These are phyloP conservation scores for Campaea margaritaria DNA, from an alignment of 2,888 invertebrate species.

Conservation along the genomic window DNA sequence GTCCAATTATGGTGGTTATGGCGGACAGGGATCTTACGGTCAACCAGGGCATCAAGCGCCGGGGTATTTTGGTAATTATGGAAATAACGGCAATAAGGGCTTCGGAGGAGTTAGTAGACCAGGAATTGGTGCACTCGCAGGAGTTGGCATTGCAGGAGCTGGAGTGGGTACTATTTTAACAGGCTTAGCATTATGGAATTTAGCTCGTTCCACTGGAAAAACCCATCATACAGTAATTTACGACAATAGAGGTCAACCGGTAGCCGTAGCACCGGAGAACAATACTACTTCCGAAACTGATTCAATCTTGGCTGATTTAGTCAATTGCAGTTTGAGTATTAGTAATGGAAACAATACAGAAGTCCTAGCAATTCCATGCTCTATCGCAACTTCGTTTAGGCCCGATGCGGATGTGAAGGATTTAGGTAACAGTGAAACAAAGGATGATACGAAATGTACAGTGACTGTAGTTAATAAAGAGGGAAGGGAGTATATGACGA, in stretches of 20 bases:
- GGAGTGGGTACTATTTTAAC: conserved; percentile 80
- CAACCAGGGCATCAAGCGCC: conserved; percentile 65
- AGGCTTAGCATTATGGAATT: conserved; percentile 81
- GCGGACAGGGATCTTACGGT: conserved; percentile 59
- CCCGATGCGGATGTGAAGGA: conserved; percentile 77
- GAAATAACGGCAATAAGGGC: conserved; percentile 61
- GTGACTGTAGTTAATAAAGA: conserved; percentile 75
- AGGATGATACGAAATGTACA: conserved; percentile 76
- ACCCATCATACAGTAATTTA: conserved; percentile 78
- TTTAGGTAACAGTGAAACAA: conserved; percentile 53
- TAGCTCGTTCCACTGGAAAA: conserved; percentile 76
- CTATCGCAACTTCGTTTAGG: conserved; percentile 80
- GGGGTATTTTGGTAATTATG: conserved; percentile 71
- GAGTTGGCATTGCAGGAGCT: conserved; percentile 78
- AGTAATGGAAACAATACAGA: conserved; percentile 70
- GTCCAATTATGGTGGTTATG: conserved; percentile 49
- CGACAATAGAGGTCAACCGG: conserved; percentile 78
- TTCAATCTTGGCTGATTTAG: conserved; percentile 73
- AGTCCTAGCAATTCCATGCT: conserved; percentile 79
- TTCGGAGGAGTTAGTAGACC: conserved; percentile 68
- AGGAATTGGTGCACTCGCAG: conserved; percentile 62
- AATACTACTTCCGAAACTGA: conserved; percentile 62
- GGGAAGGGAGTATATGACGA: conserved; percentile 75
- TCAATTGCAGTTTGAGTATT: conserved; percentile 79
- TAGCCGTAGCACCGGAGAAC: conserved; percentile 73